Evolutionary conservation across 2,888 invertebrate genomes (phyloP), one percentile per base, ranked within the genome.

Genomic region (Rugalucina vietnamica): DNA sequence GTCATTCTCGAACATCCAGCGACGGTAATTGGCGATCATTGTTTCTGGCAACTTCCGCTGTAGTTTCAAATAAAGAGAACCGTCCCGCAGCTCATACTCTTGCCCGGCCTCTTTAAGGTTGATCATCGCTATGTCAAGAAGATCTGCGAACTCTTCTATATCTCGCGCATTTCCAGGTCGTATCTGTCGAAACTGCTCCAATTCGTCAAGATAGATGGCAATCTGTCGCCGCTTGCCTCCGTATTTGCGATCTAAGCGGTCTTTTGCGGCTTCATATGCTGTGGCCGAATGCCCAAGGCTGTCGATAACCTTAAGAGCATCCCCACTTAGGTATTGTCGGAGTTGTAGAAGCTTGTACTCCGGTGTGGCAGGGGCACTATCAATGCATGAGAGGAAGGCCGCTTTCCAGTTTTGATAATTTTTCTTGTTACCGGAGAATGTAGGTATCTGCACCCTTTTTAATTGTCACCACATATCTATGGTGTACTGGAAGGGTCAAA

Each of bases 181-280:
- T 27, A 75, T 50, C 36, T 27, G 36, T 3, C 29, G 24, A 27
- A 82, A 77, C n/a, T 1, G 43, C 14, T 72, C 73, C 27, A 77
- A 8, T 72, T 50, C 49, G 24, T 82, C 54, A 0, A 76, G 1
- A 24, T 69, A 81, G 29, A n/a, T 50, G 18, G 43, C 65, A 21
- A 81, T 37, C 18, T 34, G 27, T 21, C 78, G n/a, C 5, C 69
- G 29, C 24, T 65, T 21, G 14, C 76, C 72, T 10, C 73, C 77
- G 73, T 12, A 82, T 49, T 78, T 78, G 50, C 77, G 37, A 0
- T 82, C 54, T 10, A 78, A 34, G 21, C 82, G 8, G 32, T 82
- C 78, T 43, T 82, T 82, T 37, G 78, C 74, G 4, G 70, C 69
- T 5, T 70, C 81, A 70, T 81, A 76, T 27, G 81, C 81, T 3